Base-by-base conservation (phyloP, 2,888 invertebrate species). In the Apamea anceps region DNA sequence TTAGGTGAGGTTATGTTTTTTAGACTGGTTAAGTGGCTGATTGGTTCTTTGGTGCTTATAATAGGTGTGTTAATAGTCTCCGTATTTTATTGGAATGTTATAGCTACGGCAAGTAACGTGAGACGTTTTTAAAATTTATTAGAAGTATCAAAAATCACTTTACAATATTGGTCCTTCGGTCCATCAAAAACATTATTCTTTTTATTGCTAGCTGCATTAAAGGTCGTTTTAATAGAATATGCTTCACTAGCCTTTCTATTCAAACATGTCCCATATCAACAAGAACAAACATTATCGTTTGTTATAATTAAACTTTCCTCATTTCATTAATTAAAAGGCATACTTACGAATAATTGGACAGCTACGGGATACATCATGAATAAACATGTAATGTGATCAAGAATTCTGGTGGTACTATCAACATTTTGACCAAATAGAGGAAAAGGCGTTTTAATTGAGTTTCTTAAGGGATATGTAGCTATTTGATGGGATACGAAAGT, bases 251-350 rank as follows among this genome's bases (percentile, higher is more conserved):
- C n/a, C 18, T 37, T 67, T 66, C 48, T 37, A 54, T 60, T 42
- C 18, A 77, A 87, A 76, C 78, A 68, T 78, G 32, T 77, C 45
- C 62, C 63, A 71, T 75, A 80, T 72, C 72, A 73, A 77, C 63
- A 77, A 73, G 63, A 78, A 87, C 80, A 57, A 76, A 79, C 85
- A 89, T 90, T 81, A 87, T 82, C 84, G 80, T 89, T 79, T 81
- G 81, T 88, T 90, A 82, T 78, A 83, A 87, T 86, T 88, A 88
- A 87, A 81, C 75, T 78, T 83, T 80, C 75, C 77, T 74, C 75
- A 79, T 87, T 86, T 79, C 80, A 78, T 89, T 90, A 87, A 89
- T 90, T 87, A 87, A 90, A 88, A 86, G 65, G 75, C 70, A 81
- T 83, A 85, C 80, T 79, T 73, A 75, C 66, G 77, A 77, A 87